Evolutionary conservation across 2,888 invertebrate genomes (phyloP).

Genomic region (Drosophila basisetae): DNA sequence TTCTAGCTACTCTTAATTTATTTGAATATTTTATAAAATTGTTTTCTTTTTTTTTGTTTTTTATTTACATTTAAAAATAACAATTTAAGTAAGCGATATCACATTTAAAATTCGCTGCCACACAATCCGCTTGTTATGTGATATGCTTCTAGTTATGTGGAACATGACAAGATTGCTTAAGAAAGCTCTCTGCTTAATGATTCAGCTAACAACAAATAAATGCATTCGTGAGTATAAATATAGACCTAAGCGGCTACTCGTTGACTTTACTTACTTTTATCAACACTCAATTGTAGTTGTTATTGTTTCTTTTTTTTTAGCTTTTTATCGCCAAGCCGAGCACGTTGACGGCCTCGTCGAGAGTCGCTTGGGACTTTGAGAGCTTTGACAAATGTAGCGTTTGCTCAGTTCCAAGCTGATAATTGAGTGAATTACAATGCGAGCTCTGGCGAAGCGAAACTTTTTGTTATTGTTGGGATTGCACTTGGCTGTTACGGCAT

Average conservation of each 20-base stretch:
- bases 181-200: constrained; percentile 5
- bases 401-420: constrained; percentile 64
- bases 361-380: constrained; percentile 15
- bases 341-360: constrained; percentile 58
- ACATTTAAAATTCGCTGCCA: constrained; percentile 5
- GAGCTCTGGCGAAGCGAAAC: constrained; percentile 57
- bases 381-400: constrained; percentile 2
- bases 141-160: constrained; percentile 8
- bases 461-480: constrained; percentile 25
- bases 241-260: constrained; percentile 22
- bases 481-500: constrained; percentile 11
- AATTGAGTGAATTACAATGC: constrained; percentile 64
- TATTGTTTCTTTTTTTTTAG: neutral
- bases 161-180: constrained; percentile 62
- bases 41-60: neutral
- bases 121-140: constrained; percentile 3
- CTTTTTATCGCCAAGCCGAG: constrained; percentile 63
- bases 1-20: neutral
- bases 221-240: constrained; percentile 18
- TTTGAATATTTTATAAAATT: neutral
- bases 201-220: neutral
- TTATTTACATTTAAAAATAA: neutral
- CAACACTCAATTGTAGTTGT: constrained; percentile 26
- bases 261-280: constrained; percentile 34
- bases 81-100: neutral